A percentile compares a stretch with the other conserved stretches of the same genome.
Evolutionary conservation across 2,797 vertebrate genomes (phyloP).

Genomic region (Sebastiscus tertius): DNA sequence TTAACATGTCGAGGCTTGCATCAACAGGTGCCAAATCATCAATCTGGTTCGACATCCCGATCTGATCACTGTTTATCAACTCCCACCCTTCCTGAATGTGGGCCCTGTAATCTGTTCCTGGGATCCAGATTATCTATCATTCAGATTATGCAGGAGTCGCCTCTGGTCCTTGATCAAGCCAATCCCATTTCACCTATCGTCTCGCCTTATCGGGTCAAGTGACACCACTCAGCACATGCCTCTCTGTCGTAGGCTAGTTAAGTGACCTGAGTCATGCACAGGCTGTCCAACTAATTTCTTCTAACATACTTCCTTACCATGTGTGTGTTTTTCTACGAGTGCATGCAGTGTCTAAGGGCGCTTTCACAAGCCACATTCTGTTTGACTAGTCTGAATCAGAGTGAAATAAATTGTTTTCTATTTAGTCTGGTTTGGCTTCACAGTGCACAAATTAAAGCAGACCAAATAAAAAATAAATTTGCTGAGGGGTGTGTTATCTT

Average conservation of each 20-base stretch:
- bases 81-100: background rate
- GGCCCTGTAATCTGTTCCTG: slow-evolving; percentile 49
- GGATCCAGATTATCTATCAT: slow-evolving; percentile 65
- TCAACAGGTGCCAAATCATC: slow-evolving; percentile 2
- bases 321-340: background rate
- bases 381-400: background rate
- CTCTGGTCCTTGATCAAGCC: slow-evolving; percentile 42
- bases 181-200: slow-evolving; percentile 42
- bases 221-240: slow-evolving; percentile 41
- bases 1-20: background rate
- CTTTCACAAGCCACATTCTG: background rate
- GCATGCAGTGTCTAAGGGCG: background rate
- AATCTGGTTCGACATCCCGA: slow-evolving; percentile 1
- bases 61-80: slow-evolving; percentile 23
- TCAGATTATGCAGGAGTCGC: slow-evolving; percentile 61
- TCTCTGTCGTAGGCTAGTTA: slow-evolving; percentile 22
- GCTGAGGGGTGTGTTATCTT: background rate
- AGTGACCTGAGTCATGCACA: slow-evolving; percentile 42
- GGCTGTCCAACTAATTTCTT: slow-evolving; percentile 27
- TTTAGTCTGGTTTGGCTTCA: background rate
- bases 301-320: background rate
- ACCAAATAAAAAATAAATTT: background rate
- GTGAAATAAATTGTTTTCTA: background rate
- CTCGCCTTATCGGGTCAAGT: slow-evolving; percentile 32
- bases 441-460: background rate